These are phyloP conservation scores for Poecilia velifera DNA, from an alignment of 2,797 vertebrate genomes.

Conservation along the genomic window DNA sequence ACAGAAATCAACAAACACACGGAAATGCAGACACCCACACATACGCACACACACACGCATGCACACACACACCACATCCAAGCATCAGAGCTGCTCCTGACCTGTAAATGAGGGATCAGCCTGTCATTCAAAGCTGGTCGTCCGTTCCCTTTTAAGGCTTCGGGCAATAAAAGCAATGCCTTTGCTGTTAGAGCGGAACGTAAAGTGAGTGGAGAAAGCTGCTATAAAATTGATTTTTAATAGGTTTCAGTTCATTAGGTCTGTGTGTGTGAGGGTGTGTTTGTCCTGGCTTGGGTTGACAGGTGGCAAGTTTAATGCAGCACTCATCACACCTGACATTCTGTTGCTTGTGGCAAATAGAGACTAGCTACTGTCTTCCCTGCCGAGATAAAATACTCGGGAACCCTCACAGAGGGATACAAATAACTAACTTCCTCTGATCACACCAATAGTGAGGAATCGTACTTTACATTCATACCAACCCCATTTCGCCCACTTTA, in stretches of 20 bases:
- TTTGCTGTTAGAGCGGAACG: slow-evolving; percentile 69
- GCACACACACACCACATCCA: not conserved
- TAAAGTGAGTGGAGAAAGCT: slow-evolving; percentile 58
- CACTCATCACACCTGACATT: slow-evolving; percentile 30
- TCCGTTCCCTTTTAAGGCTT: not conserved
- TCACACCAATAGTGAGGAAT: slow-evolving; percentile 48
- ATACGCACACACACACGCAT: too few relatives aligned
- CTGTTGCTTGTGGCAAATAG: slow-evolving; percentile 9
- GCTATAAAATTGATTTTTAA: slow-evolving; percentile 79
- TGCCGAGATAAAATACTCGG: not conserved
- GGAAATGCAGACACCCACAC: not conserved
- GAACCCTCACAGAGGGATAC: not conserved
- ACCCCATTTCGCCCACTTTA: not conserved
- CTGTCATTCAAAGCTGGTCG: not conserved
- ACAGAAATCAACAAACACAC: not conserved
- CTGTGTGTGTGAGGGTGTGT: slow-evolving; percentile 11
- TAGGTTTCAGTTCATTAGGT: slow-evolving; percentile 70
- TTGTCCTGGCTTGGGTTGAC: slow-evolving; percentile 12
- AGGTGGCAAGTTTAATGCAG: slow-evolving; percentile 7
- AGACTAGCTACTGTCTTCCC: not conserved
- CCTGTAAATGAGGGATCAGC: slow-evolving; percentile 11
- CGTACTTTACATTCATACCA: not conserved
- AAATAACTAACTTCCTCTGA: slow-evolving; percentile 49
- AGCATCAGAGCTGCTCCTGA: not conserved
- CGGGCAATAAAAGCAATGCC: slow-evolving; percentile 1